Evolutionary conservation across 2,797 vertebrate genomes (phyloP).

Genomic region (Cheirogaleus major): DNA sequence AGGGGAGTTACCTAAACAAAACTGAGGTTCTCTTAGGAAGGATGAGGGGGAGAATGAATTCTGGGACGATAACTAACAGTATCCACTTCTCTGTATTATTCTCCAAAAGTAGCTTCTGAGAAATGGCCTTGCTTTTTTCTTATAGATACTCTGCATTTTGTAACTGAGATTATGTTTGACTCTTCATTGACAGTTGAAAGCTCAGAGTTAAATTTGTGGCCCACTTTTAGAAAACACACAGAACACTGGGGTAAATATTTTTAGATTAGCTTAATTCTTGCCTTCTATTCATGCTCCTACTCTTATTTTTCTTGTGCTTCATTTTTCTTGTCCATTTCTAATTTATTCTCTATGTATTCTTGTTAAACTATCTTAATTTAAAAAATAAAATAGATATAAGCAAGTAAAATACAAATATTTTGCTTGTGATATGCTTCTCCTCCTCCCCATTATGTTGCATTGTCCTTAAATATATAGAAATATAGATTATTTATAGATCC

Average conservation of each 20-base stretch:
- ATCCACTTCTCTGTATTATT: background rate
- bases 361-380: background rate
- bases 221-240: background rate
- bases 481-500: background rate
- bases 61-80: background rate
- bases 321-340: conserved; percentile 11
- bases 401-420: background rate
- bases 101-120: background rate
- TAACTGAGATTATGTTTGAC: background rate
- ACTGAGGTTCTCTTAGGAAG: background rate
- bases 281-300: background rate
- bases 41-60: background rate
- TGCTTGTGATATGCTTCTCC: background rate
- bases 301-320: background rate
- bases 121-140: conserved; percentile 14
- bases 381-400: background rate
- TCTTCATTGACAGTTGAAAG: background rate
- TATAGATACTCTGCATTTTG: background rate
- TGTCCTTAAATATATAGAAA: background rate
- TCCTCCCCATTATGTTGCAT: background rate
- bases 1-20: background rate
- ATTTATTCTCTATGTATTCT: background rate
- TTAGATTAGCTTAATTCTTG: background rate
- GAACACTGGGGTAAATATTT: background rate
- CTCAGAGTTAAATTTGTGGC: background rate